Conservation (phyloP, 2,888 invertebrate species). For the Tetramorium bicarinatum region DNA sequence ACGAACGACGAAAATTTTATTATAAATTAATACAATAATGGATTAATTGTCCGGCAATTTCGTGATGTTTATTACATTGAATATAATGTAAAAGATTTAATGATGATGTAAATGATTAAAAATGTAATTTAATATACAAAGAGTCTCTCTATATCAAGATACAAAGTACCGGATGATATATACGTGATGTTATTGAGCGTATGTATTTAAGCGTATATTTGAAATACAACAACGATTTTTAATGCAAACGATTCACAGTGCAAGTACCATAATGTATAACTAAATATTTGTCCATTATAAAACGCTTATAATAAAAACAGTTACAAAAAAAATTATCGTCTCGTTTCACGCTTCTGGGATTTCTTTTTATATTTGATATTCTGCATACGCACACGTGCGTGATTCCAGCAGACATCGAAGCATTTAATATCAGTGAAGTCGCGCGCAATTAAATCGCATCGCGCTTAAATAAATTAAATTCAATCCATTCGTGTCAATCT, state of each 20-base stretch:
- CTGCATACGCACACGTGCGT: neutral
- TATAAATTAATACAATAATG: neutral
- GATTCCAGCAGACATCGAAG: neutral
- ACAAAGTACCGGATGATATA: conserved; percentile 31
- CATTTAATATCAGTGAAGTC: conserved; percentile 43
- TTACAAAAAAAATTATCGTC: conserved; percentile 24
- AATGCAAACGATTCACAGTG: conserved; percentile 21
- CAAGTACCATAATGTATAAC: neutral
- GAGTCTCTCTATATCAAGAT: neutral
- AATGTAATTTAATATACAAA: conserved; percentile 40
- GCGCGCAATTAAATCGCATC: conserved; percentile 31
- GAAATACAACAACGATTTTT: conserved; percentile 29
- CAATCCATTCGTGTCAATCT: conserved; percentile 59
- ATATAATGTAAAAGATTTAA: neutral
- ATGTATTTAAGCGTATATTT: conserved; percentile 10
- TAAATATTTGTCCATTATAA: neutral
- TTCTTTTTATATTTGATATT: conserved; percentile 1
- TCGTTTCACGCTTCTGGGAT: conserved; percentile 9
- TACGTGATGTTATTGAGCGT: conserved; percentile 19
- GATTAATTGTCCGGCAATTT: conserved; percentile 31
- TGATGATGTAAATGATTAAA: conserved; percentile 14
- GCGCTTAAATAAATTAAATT: conserved; percentile 55
- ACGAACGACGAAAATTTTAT: neutral
- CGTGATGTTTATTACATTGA: neutral
- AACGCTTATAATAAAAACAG: conserved; percentile 25